Base-by-base conservation (phyloP, 2,113 vertebrate genomes). In the Symphodus melops region DNA sequence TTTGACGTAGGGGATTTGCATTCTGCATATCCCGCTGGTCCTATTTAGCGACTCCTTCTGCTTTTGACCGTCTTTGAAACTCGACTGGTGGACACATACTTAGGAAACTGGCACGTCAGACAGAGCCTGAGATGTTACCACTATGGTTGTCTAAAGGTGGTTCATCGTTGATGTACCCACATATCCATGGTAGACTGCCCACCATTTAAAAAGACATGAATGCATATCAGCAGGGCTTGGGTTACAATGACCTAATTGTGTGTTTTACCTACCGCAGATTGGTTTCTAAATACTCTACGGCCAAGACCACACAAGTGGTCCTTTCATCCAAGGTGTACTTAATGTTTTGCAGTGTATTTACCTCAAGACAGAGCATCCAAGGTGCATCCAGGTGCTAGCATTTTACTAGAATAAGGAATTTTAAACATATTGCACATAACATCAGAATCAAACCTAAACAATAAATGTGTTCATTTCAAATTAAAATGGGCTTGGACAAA, bases 231-330 rank as follows among this genome's bases (percentile, higher is more conserved):
- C 54, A 55, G 54, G 65, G 13, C 25, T 68, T 66, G 9, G 56
- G 36, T 67, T 57, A 66, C 70, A 58, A 82, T 55, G 37, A 21
- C 53, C 17, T 28, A 41, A 57, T 20, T 57, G 56, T 63, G 67
- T 72, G 39, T 69, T 67, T 73, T 71, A 89, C 90, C 81, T 92
- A 87, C 82, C 80, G 72, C 87, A 86, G 79, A 80, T 69, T 80
- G 20, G 79, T 60, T 42, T 46, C 79, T 48, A 78, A 75, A 75
- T 60, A 57, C 16, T 79, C 62, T 76, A 65, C 72, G 72, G 55
- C 52, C 57, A 80, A 80, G 82, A 85, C 86, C 83, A 80, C 76
- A 85, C 70, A 80, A 57, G 37, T 74, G 39, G 39, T 48, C 46
- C 4, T 64, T 75, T 76, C 51, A 69, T 72, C 75, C 68, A 64